These are phyloP conservation scores for Linyphia triangularis DNA, from an alignment of 2,888 invertebrate genomes.

Conservation along the genomic window DNA sequence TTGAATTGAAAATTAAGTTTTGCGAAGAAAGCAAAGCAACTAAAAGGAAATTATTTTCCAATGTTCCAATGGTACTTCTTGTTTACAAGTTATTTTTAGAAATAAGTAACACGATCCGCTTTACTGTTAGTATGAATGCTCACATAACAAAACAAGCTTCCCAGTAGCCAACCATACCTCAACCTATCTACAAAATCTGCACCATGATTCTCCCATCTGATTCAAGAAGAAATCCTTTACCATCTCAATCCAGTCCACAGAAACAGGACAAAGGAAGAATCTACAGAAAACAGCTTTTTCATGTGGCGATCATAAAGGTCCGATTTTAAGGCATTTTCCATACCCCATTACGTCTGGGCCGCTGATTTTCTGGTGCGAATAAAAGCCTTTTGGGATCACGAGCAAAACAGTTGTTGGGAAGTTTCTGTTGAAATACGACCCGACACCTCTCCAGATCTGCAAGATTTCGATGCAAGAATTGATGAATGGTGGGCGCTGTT, in stretches of 20 bases:
- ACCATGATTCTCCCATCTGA: not conserved
- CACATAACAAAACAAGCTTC: not conserved
- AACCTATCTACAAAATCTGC: constrained; percentile 10
- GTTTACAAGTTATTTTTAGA: not conserved
- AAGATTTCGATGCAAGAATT: constrained; percentile 10
- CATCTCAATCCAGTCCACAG: not conserved
- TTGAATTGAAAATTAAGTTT: too few relatives aligned
- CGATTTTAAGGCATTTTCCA: constrained; percentile 23
- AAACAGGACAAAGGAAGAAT: not conserved
- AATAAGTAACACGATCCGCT: not conserved
- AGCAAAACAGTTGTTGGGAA: constrained; percentile 39
- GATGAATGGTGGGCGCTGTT: constrained; percentile 7
- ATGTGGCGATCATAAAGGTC: constrained; percentile 4
- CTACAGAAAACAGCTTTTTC: constrained; percentile 39
- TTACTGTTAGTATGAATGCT: not conserved
- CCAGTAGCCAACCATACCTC: too few relatives aligned
- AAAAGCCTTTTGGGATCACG: not conserved
- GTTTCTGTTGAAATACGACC: constrained; percentile 47
- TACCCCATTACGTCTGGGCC: not conserved
- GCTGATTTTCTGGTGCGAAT: not conserved
- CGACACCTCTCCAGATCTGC: constrained; percentile 9
- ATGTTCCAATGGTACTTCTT: too few relatives aligned
- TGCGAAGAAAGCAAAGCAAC: too few relatives aligned
- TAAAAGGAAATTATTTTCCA: too few relatives aligned
- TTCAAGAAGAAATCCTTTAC: not conserved